Base-by-base conservation (phyloP, 2,888 invertebrate genomes). In the Leucophora obtusa region DNA sequence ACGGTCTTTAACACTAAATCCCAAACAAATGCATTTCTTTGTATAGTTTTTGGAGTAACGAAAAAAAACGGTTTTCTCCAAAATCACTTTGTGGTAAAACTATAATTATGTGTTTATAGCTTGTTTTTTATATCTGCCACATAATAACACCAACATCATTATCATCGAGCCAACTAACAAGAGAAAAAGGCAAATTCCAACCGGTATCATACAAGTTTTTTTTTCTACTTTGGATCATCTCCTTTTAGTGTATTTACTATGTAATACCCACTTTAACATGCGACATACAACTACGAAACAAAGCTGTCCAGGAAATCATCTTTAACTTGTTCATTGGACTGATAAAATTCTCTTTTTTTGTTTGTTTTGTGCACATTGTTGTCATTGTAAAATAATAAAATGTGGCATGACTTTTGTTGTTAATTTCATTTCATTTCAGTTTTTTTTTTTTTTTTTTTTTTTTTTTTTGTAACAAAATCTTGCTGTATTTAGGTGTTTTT, bases 231-330 rank as follows among this genome's bases (percentile, higher is more conserved):
- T n/a, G n/a, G 15, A 18, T 51, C 35, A 43, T 58, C 63, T 59
- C 51, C 76, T 58, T 70, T 3, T 14, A n/a, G 14, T 47, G 43
- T 47, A 11, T 38, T 47, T n/a, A 47, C 43, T 14, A 47, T 47
- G 43, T 47, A 47, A 47, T 47, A 47, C n/a, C 6, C 6, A 10
- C 11, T 33, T 33, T 58, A 15, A 38, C 59, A 53, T 24, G 28
- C 14, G 43, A 15, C 1, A 51, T n/a, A 62, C 50, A n/a, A 47
- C n/a, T 35, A 33, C 17, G 21, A 33, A 11, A 59, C 68, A 63
- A 72, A 70, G 28, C 17, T 43, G 54, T 70, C 38, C 77, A 77
- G 81, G 73, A 81, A 81, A 77, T 77, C 56, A 65, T 77, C 56
- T 63, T 65, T 47, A 43, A 65, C 43, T 28, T 70, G 76, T 73